phyloP scores from a whole-genome alignment of 2,797 vertebrate species.

The Acanthis flammea region DNA sequence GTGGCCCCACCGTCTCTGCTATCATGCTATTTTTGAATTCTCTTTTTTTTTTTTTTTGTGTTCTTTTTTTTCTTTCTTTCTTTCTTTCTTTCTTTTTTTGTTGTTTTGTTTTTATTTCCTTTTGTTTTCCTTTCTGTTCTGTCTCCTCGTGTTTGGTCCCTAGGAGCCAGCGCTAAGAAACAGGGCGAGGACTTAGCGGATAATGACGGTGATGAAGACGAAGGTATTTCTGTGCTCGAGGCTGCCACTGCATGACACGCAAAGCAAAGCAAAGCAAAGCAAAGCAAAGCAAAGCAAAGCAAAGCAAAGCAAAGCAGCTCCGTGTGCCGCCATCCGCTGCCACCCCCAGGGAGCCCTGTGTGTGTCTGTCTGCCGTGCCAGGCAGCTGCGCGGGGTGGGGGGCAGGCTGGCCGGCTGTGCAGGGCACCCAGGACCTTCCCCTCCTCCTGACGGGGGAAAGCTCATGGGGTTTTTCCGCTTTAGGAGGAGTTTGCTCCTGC shows the following conservation, averaged over 20 bases:
- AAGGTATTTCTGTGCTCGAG: constrained; percentile 97
- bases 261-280: constrained; percentile 36
- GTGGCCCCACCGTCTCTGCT: constrained; percentile 71
- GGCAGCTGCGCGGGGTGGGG: constrained; percentile 44
- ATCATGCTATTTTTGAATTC: constrained; percentile 92
- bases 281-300: constrained; percentile 52
- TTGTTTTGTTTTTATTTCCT: constrained; percentile 32
- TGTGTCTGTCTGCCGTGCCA: constrained; percentile 51
- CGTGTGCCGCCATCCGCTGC: constrained; percentile 65
- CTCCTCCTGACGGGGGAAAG: background rate
- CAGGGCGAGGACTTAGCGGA: constrained; percentile 99
- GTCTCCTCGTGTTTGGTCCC: constrained; percentile 89
- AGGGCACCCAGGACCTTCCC: constrained; percentile 46
- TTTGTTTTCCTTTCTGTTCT: constrained; percentile 83
- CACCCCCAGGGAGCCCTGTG: constrained; percentile 61
- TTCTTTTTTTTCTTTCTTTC: constrained; percentile 24
- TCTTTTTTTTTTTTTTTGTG: constrained; percentile 70
- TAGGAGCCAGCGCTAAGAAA: constrained; percentile 99
- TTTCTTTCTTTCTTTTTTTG: constrained; percentile 37
- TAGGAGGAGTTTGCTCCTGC: background rate
- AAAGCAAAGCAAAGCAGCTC: constrained; percentile 61
- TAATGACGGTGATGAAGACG: constrained; percentile 99
- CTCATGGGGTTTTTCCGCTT: background rate
- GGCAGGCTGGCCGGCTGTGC: constrained; percentile 52
- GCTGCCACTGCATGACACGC: constrained; percentile 77